A percentile compares a stretch with the other conserved stretches of the same genome.
phyloP scores from a whole-genome alignment of 2,797 vertebrate genomes.

The Ceryle rudis region DNA sequence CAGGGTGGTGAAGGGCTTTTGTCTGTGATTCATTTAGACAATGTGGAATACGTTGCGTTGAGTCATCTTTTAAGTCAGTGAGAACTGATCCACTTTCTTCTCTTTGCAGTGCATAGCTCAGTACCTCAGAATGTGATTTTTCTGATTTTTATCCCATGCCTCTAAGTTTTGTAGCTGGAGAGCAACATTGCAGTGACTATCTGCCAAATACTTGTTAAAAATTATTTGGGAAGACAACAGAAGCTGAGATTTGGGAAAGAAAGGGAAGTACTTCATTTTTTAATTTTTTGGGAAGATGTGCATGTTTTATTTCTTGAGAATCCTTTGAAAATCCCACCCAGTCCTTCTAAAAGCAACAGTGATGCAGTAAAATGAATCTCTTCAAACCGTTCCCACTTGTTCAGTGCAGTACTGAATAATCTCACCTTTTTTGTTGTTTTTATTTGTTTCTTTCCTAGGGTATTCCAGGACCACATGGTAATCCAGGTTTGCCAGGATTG shows the following conservation, averaged over 20 bases:
- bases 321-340: not conserved
- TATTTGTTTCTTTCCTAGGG: conserved; percentile 82
- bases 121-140: not conserved
- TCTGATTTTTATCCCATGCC: not conserved
- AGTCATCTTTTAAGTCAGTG: not conserved
- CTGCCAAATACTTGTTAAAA: not conserved
- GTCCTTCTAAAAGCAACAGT: not conserved
- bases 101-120: not conserved
- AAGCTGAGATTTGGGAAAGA: not conserved
- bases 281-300: not conserved
- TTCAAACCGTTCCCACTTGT: not conserved
- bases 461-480: conserved; percentile 90
- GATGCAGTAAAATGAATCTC: not conserved
- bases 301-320: not conserved
- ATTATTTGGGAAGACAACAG: not conserved
- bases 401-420: not conserved
- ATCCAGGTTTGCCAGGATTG: conserved; percentile 89
- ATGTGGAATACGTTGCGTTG: not conserved
- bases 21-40: not conserved
- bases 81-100: not conserved
- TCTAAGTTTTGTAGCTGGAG: not conserved
- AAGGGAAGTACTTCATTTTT: not conserved
- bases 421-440: not conserved
- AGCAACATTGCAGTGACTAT: not conserved
- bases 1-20: not conserved